phyloP scores from a whole-genome alignment of 2,113 vertebrate genomes.

The Noctilio leporinus region DNA sequence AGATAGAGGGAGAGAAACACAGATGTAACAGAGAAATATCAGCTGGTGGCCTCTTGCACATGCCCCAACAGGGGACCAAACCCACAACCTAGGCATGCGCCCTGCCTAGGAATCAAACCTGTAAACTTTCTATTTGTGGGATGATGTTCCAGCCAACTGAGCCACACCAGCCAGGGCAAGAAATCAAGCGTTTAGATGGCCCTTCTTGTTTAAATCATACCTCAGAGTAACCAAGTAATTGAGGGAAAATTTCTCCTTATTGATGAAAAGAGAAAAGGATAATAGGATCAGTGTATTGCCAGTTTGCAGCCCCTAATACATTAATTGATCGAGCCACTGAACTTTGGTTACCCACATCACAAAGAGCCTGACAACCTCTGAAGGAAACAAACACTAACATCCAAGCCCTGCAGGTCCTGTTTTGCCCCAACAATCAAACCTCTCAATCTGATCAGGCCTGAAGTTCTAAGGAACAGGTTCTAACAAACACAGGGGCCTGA shows the following conservation, averaged over 20 bases:
- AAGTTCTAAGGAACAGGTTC: not conserved
- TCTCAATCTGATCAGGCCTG: not conserved
- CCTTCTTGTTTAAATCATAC: not conserved
- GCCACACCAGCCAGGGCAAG: not conserved
- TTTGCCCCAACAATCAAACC: not conserved
- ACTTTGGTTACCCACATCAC: accelerated
- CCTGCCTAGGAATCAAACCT: too few species aligned
- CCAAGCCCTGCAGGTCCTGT: accelerated
- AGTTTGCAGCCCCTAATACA: not conserved
- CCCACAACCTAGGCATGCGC: too few species aligned
- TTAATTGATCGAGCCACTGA: accelerated
- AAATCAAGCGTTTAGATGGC: not conserved
- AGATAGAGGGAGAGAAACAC: too few species aligned
- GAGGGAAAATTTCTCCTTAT: not conserved
- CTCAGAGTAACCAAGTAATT: not conserved
- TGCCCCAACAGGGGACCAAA: too few species aligned
- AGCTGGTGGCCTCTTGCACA: too few species aligned
- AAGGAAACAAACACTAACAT: not conserved
- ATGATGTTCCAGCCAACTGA: too few species aligned
- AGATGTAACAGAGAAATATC: too few species aligned
- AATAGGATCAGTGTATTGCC: not conserved
- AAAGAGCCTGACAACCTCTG: too few species aligned
- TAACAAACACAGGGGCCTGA: not conserved
- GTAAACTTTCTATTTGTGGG: too few species aligned
- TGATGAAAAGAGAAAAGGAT: not conserved